Conservation (phyloP, 2,113 vertebrate genomes). For the Chaetodon trifascialis region DNA sequence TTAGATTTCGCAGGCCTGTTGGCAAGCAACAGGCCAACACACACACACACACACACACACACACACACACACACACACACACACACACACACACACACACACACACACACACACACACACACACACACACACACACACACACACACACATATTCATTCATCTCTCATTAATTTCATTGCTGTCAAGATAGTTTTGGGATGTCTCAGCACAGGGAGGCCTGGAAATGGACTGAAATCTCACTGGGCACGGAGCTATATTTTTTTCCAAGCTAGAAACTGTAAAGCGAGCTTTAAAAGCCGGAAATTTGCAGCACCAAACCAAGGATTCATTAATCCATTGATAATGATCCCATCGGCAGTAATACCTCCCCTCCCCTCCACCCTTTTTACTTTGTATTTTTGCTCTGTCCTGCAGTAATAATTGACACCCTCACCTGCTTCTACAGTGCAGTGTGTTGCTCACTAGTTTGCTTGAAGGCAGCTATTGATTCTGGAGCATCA, state of each 20-base stretch:
- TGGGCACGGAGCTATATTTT: neutral
- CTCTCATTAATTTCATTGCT: conserved; percentile 27
- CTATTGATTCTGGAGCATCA: conserved; percentile 78
- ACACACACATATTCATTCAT: neutral
- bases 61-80: too few relatives aligned
- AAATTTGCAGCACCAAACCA: conserved; percentile 14
- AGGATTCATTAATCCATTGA: conserved; percentile 58
- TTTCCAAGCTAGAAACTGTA: neutral
- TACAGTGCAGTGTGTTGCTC: conserved; percentile 68
- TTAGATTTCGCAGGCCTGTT: conserved; percentile 5
- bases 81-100: neutral
- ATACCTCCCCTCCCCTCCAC: neutral
- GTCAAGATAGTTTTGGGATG: conserved; percentile 33
- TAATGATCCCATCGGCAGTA: conserved; percentile 69
- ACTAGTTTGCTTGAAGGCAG: conserved; percentile 72
- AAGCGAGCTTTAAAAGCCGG: conserved; percentile 23
- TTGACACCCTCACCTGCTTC: conserved; percentile 66
- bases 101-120: neutral
- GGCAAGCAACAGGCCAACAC: conserved; percentile 16
- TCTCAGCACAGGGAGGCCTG: neutral
- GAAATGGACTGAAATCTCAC: neutral
- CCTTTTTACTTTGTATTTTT: conserved; percentile 57
- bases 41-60: neutral
- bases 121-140: too few relatives aligned
- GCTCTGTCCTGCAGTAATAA: conserved; percentile 69